A percentile compares a stretch with the other conserved stretches of the same genome.
These are phyloP conservation scores for Danio aesculapii DNA, from an alignment of 2,797 vertebrate genomes.

Conservation along the genomic window DNA sequence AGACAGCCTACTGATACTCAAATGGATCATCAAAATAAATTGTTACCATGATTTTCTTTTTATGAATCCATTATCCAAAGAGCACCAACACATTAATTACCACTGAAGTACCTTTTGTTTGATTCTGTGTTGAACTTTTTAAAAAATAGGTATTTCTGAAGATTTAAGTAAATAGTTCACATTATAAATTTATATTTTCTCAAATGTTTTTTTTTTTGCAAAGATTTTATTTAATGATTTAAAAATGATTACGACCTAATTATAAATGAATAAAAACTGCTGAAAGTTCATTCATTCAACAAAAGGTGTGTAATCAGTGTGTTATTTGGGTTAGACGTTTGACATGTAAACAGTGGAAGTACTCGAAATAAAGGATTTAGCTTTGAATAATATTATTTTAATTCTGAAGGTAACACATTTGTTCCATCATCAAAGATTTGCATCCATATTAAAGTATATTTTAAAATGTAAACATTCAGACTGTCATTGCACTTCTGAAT, in stretches of 20 bases:
- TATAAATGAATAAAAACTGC: too few species aligned
- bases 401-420: neutral
- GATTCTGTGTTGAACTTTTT: too few species aligned
- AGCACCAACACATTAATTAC: too few species aligned
- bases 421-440: too few species aligned
- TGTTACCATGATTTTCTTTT: too few species aligned
- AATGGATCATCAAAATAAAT: too few species aligned
- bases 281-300: neutral
- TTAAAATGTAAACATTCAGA: neutral
- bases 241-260: too few species aligned
- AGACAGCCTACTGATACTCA: too few species aligned
- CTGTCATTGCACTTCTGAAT: neutral
- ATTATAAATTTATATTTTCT: neutral
- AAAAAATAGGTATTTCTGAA: too few species aligned
- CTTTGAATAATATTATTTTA: slow-evolving; percentile 8
- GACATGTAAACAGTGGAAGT: neutral
- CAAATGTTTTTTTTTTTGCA: neutral
- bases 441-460: neutral
- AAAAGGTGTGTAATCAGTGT: neutral
- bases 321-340: slow-evolving; percentile 4
- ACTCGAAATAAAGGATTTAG: neutral
- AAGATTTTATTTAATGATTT: neutral
- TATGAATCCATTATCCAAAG: too few species aligned
- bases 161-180: too few species aligned
- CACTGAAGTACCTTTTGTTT: too few species aligned